These are phyloP conservation scores for Ennomos quercinarius DNA, from an alignment of 2,888 invertebrate species.

Conservation along the genomic window DNA sequence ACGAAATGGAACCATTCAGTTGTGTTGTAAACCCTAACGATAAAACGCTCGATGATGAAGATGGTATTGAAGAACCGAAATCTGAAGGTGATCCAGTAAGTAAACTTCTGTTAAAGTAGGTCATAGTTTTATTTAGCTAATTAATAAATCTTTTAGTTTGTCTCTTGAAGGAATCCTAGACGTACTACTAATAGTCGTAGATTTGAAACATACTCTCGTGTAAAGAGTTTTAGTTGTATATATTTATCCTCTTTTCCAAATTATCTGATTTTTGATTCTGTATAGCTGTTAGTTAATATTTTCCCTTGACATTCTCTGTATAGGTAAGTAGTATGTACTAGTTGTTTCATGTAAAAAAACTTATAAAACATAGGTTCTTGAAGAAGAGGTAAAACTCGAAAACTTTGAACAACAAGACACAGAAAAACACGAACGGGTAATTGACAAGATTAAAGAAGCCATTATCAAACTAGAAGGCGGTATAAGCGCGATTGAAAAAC, in stretches of 20 bases:
- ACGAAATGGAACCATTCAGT: slow-evolving; percentile 15
- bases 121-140: no score
- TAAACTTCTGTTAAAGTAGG: slow-evolving; percentile 18
- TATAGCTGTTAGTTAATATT: slow-evolving; percentile 1
- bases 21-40: slow-evolving; percentile 24
- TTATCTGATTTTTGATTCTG: background rate
- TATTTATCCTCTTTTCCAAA: background rate
- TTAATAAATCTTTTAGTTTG: no score
- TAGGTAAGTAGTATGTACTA: slow-evolving; percentile 8
- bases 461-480: slow-evolving; percentile 74
- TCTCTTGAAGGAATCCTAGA: no score
- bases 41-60: slow-evolving; percentile 43
- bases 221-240: background rate
- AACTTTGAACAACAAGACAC: slow-evolving; percentile 70
- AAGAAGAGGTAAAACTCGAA: slow-evolving; percentile 68
- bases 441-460: slow-evolving; percentile 74
- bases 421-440: slow-evolving; percentile 64
- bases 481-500: slow-evolving; percentile 51
- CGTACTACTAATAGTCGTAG: no score
- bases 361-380: slow-evolving; percentile 54
- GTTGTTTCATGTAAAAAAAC: slow-evolving; percentile 26
- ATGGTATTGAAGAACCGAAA: slow-evolving; percentile 43
- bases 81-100: slow-evolving; percentile 56
- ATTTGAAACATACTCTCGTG: no score
- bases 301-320: slow-evolving; percentile 18